Percentiles rank a stretch among this genome's conserved stretches.
Evolutionary conservation across 2,797 vertebrate genomes (phyloP).

Genomic region (Cottoperca gobio): DNA sequence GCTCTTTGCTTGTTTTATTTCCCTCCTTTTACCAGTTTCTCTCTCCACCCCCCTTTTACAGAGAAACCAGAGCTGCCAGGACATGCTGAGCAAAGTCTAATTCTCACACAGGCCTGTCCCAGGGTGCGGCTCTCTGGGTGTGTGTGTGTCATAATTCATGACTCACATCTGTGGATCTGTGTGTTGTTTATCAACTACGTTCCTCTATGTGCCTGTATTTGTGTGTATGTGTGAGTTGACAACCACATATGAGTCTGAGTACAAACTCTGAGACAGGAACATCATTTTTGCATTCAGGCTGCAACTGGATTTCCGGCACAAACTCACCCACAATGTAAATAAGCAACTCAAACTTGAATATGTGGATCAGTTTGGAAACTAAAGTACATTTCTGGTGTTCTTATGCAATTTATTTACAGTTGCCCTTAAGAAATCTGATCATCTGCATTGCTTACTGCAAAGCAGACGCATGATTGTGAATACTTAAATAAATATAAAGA

Average conservation of each 20-base stretch:
- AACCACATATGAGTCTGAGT: neutral
- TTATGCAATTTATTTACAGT: neutral
- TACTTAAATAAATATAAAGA: too few species aligned
- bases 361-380: neutral
- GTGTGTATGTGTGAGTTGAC: neutral
- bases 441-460: neutral
- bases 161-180: slow-evolving; percentile 45
- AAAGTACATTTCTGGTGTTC: neutral
- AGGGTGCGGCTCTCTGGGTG: slow-evolving; percentile 65
- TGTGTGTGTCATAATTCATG: slow-evolving; percentile 49
- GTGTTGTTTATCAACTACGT: slow-evolving; percentile 20
- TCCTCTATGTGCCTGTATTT: neutral
- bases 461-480: neutral
- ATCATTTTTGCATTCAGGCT: slow-evolving; percentile 7
- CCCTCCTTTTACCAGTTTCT: neutral
- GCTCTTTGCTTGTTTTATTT: neutral
- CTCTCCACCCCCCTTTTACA: slow-evolving; percentile 6
- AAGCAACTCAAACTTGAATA: neutral
- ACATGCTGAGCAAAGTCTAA: slow-evolving; percentile 53
- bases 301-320: neutral
- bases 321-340: neutral
- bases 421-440: neutral
- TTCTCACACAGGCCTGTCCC: slow-evolving; percentile 16
- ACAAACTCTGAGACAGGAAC: neutral
- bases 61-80: slow-evolving; percentile 50